Base-by-base conservation (phyloP, 2,797 vertebrate genomes). In the Enteromius fasciolatus region DNA sequence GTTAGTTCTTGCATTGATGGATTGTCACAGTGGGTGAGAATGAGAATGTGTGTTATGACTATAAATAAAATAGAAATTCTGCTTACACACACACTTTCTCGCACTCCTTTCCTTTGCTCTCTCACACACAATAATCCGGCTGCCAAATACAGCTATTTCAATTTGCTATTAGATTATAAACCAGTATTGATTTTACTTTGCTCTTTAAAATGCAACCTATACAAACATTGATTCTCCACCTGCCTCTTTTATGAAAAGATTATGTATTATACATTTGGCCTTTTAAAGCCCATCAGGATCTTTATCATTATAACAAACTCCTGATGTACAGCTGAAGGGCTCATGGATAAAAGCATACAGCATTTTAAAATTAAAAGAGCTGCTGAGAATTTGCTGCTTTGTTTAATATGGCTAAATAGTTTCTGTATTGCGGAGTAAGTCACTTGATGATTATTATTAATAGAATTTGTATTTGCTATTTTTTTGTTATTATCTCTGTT, bases 131-230 rank as follows among this genome's bases (percentile, higher is more conserved):
- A 1, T 41, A 72, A 18, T 76, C 52, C 23, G 23, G 17, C 52
- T 41, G 54, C n/a, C 25, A 80, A 20, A 76, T 28, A 33, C 46
- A 41, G 41, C 17, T 25, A 76, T 83, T 64, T 82, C 48, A 77
- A 39, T 66, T 50, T 64, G 63, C 66, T 70, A 23, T 78, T 33
- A 75, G 85, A 78, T 72, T 86, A 87, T 84, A 90, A 86, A 86
- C 66, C 64, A 41, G 5, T 80, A 93, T 92, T 87, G 91, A 93
- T 91, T 92, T 92, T 88, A 52, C 85, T 87, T 86, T 85, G 67
- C 59, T 77, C 46, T 70, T 85, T 84, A 89, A 91, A 86, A 90
- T 89, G 87, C 89, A 87, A 85, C 88, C 82, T 80, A 87, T 83
- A 87, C 76, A 68, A 11, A 57, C 89, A 92, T 91, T 80, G 90